Evolutionary conservation across 2,113 vertebrate genomes (phyloP), one percentile per base, ranked within the genome.

Genomic region (Pollimyrus isidori): DNA sequence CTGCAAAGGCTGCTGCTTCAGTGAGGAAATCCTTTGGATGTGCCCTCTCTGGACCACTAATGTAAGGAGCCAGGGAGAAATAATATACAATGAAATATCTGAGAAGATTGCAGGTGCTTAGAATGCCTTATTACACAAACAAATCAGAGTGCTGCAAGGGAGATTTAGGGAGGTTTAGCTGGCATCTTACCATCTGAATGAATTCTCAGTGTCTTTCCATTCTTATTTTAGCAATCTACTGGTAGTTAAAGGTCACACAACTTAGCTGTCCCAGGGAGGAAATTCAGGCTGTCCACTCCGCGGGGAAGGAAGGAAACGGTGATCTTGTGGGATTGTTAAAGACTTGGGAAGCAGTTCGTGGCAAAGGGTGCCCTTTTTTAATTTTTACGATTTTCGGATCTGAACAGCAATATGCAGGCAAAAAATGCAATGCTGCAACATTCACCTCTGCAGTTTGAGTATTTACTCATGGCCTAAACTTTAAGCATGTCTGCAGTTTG

Each of bases 191-290:
- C n/a, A 13, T 30, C 26, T 69, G 10, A 69, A 10, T 13, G 62
- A 69, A 69, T 69, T 69, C 91, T 62, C 62, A 90, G 86, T 53
- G 65, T 84, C 50, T 86, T 86, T 90, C 92, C 91, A 93, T 94
- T 93, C 88, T 92, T 92, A 91, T 92, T 93, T 88, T 89, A n/a
- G n/a, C 90, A 91, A 92, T 93, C 93, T 86, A 90, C 90, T 48
- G 80, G 90, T 91, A 91, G 92, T 91, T 90, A 95, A 94, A 94
- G 92, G 92, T 89, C 92, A 92, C 90, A 91, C 87, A 92, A 93
- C 93, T 94, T 93, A 94, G 94, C 93, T 94, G 89, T 84, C 88
- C 35, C 91, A 86, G 88, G 90, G 87, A 89, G 89, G 87, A 93
- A 89, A 92, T 69, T 10, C 62, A 69, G 10, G 26, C 62, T 69